phyloP scores from a whole-genome alignment of 2,113 vertebrate genomes.

The Crotophaga sulcirostris region DNA sequence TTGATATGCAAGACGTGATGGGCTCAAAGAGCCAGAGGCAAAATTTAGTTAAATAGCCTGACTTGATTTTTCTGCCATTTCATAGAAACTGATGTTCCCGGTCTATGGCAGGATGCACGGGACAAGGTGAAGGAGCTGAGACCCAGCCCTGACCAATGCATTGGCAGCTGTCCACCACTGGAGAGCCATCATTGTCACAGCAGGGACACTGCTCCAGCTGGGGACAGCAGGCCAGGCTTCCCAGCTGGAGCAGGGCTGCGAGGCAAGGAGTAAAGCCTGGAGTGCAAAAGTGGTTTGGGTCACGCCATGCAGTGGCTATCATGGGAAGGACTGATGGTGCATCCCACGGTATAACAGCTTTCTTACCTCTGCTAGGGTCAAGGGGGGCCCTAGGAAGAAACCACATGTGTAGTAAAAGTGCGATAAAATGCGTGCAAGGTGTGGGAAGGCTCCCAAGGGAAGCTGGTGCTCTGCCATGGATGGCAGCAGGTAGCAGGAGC shows the following conservation, averaged over 20 bases:
- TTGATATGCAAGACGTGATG: background rate
- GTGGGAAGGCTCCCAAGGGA: background rate
- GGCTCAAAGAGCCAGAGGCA: background rate
- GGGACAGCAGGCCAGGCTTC: background rate
- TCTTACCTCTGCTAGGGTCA: background rate
- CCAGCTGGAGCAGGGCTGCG: background rate
- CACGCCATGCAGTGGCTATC: fast-evolving
- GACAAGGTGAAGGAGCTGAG: background rate
- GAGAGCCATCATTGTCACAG: background rate
- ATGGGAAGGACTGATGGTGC: fast-evolving
- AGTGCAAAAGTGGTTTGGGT: background rate
- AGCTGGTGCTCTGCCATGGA: background rate
- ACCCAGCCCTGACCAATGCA: fast-evolving
- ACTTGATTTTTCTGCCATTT: background rate
- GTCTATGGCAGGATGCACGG: background rate
- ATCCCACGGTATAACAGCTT: background rate
- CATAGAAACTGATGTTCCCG: background rate
- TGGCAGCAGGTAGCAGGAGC: background rate
- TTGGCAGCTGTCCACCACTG: background rate
- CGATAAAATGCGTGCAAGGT: background rate
- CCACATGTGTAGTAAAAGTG: background rate
- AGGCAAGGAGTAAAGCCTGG: background rate
- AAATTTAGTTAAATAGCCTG: background rate
- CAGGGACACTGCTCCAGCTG: fast-evolving
- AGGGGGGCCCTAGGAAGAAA: background rate